Evolutionary conservation across 1,140 invertebrate species (phyloP).

Genomic region (Oppia nitens): DNA sequence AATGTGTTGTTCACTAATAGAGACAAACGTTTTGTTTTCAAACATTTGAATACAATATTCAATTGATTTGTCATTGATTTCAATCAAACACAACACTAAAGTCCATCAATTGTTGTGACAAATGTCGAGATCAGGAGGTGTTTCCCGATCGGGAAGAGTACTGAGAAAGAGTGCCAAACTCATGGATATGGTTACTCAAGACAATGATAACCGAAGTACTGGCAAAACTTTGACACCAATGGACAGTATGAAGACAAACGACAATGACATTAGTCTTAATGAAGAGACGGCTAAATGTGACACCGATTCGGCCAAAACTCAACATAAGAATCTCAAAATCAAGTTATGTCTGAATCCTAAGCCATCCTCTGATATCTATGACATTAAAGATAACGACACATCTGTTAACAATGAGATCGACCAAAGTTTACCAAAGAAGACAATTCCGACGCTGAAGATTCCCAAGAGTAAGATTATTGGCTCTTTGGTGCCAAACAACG

Average conservation of each 20-base stretch:
- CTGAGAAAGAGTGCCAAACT: slow-evolving; percentile 86
- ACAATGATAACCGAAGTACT: not conserved
- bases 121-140: slow-evolving; percentile 15
- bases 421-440: not conserved
- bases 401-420: not conserved
- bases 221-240: not conserved
- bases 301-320: not conserved
- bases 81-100: not conserved
- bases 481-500: not conserved
- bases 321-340: not conserved
- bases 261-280: not conserved
- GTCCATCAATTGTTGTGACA: not conserved
- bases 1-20: too few relatives aligned
- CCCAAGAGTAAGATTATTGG: not conserved
- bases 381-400: not conserved
- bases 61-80: too few relatives aligned
- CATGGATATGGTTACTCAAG: slow-evolving; percentile 35
- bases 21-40: too few relatives aligned
- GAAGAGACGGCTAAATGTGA: not conserved
- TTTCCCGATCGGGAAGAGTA: slow-evolving; percentile 68
- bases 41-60: too few relatives aligned
- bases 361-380: not conserved
- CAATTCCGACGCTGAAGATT: not conserved
- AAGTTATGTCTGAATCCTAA: not conserved
- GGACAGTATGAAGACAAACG: not conserved